Evolutionary conservation across 2,797 vertebrate genomes (phyloP).

Genomic region (Ctenopoma multispine): DNA sequence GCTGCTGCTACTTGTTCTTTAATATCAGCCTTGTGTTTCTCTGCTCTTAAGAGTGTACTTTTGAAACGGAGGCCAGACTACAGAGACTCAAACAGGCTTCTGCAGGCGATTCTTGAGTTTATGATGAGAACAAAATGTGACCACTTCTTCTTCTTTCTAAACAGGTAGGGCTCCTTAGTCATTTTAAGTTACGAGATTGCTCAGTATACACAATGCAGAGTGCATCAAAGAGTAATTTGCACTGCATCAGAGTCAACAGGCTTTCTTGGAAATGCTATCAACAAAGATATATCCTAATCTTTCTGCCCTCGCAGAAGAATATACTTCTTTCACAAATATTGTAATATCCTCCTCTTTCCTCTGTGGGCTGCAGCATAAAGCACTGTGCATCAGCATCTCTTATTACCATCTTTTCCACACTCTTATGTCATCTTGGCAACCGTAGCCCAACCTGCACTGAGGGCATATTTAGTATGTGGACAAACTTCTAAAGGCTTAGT

Average conservation of each 20-base stretch:
- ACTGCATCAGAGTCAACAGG: slow-evolving; percentile 7
- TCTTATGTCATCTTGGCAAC: slow-evolving; percentile 24
- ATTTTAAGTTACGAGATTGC: not conserved
- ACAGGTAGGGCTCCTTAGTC: not conserved
- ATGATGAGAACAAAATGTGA: too few species aligned
- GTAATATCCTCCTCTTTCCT: not conserved
- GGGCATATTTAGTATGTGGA: slow-evolving; percentile 20
- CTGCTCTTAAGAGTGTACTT: not conserved
- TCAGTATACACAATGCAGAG: not conserved
- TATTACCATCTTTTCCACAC: slow-evolving; percentile 11
- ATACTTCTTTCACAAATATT: not conserved
- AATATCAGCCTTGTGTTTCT: not conserved
- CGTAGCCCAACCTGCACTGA: not conserved
- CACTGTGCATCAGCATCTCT: slow-evolving; percentile 1
- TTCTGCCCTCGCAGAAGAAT: not conserved
- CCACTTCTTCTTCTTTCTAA: not conserved
- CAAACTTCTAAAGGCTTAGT: slow-evolving; percentile 31
- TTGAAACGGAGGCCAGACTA: not conserved
- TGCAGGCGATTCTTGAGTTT: too few species aligned
- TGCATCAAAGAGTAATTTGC: not conserved
- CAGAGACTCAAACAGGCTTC: not conserved
- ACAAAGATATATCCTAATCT: not conserved
- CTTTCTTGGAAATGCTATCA: slow-evolving; percentile 1
- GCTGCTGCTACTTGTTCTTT: not conserved
- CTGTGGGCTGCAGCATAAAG: not conserved